Percentiles rank a stretch among this genome's conserved stretches.
phyloP scores from a whole-genome alignment of 2,797 vertebrate genomes.

The Taeniopygia guttata region DNA sequence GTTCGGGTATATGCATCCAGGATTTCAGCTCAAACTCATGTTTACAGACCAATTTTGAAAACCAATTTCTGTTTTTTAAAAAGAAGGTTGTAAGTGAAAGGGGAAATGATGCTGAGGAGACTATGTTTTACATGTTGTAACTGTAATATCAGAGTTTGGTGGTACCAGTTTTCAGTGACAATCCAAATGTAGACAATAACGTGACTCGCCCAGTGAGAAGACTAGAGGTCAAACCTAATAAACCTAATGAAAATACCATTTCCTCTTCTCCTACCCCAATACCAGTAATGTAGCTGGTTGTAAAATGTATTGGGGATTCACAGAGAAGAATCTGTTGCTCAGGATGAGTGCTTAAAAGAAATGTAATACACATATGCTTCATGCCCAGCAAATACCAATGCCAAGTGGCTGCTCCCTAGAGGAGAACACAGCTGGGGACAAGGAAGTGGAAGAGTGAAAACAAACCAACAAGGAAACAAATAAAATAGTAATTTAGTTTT shows the following conservation, averaged over 20 bases:
- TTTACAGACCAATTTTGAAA: background rate
- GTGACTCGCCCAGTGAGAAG: background rate
- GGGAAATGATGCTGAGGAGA: background rate
- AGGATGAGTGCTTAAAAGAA: background rate
- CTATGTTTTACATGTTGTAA: background rate
- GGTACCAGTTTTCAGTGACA: background rate
- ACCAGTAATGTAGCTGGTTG: background rate
- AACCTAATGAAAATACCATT: background rate
- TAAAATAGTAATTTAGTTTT: conserved; percentile 52
- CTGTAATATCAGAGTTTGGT: background rate
- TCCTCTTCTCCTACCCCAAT: background rate
- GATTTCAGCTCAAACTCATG: background rate
- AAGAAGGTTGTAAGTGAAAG: background rate
- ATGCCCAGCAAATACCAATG: background rate
- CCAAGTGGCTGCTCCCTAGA: conserved; percentile 35
- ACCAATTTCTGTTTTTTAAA: background rate
- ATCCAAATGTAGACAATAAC: background rate
- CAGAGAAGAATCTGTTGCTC: background rate
- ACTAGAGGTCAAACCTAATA: background rate
- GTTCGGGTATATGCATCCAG: background rate
- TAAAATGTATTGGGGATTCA: background rate
- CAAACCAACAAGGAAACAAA: conserved; percentile 46
- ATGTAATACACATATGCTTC: background rate
- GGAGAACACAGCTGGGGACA: conserved; percentile 16
- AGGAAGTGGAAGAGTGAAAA: conserved; percentile 39